Conservation (phyloP, 2,888 invertebrate species). For the Fabriciana adippe region DNA sequence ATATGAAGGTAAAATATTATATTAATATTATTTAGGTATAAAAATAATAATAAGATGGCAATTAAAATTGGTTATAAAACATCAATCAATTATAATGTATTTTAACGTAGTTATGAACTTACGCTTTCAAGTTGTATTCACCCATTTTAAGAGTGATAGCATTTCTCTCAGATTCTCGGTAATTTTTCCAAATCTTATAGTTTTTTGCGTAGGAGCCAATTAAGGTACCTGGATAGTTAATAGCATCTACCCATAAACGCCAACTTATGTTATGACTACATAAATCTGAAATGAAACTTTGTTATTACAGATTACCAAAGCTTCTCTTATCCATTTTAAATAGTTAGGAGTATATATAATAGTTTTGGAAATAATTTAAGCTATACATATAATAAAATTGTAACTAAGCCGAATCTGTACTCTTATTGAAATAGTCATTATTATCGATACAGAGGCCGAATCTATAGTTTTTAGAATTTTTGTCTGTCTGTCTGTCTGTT, state of each 20-base stretch:
- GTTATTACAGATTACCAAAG: neutral
- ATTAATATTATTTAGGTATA: no score
- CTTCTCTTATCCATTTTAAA: no score
- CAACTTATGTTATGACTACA: slow-evolving; percentile 70
- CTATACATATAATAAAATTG: no score
- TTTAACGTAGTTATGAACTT: slow-evolving; percentile 46
- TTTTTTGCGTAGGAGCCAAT: slow-evolving; percentile 62
- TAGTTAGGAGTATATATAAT: no score
- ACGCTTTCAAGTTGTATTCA: slow-evolving; percentile 51
- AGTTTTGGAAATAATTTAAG: no score
- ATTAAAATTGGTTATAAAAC: neutral
- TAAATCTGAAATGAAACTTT: slow-evolving; percentile 55
- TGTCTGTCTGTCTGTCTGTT: no score
- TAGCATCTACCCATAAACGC: slow-evolving; percentile 57
- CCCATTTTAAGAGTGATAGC: slow-evolving; percentile 56
- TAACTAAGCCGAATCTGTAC: no score
- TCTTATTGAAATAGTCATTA: no score
- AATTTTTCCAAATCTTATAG: slow-evolving; percentile 65
- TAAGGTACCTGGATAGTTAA: slow-evolving; percentile 58
- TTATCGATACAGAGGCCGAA: no score
- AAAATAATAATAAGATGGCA: no score
- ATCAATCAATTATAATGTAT: neutral
- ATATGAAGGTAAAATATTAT: no score
- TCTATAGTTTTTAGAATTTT: no score
- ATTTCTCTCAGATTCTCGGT: slow-evolving; percentile 49